phyloP scores from a whole-genome alignment of 1,140 invertebrate genomes.

The Drosophila nannoptera region DNA sequence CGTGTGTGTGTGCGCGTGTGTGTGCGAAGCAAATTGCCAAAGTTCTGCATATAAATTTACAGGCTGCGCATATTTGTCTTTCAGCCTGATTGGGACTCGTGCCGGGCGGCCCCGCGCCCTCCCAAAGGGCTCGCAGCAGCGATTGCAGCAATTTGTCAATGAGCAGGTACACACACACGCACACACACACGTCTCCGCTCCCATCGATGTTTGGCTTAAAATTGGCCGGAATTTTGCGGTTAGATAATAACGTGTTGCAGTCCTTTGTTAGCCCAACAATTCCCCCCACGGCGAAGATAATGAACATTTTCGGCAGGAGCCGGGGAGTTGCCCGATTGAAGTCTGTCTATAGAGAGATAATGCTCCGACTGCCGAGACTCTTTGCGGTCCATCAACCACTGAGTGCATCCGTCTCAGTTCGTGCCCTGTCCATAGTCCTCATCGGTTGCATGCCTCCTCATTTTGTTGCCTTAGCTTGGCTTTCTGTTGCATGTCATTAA shows the following conservation, averaged over 20 bases:
- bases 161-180: neutral
- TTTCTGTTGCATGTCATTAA: slow-evolving; percentile 28
- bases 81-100: slow-evolving; percentile 28
- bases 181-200: too few relatives aligned
- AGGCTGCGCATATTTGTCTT: slow-evolving; percentile 63
- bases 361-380: too few relatives aligned
- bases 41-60: slow-evolving; percentile 62
- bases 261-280: neutral
- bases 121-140: neutral
- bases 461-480: slow-evolving; percentile 25
- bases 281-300: too few relatives aligned
- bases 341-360: too few relatives aligned
- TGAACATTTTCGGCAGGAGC: too few relatives aligned
- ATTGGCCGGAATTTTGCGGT: neutral
- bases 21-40: slow-evolving; percentile 50
- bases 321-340: too few relatives aligned
- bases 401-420: neutral
- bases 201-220: neutral
- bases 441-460: slow-evolving; percentile 25
- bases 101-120: neutral
- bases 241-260: neutral
- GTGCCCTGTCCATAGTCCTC: neutral
- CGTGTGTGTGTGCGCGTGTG: slow-evolving; percentile 1
- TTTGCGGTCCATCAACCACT: too few relatives aligned
- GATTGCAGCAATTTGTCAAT: slow-evolving; percentile 37